A percentile compares a stretch with the other conserved stretches of the same genome.
These are phyloP conservation scores for Glomeris maerens DNA, from an alignment of 1,140 invertebrate genomes.

Conservation along the genomic window DNA sequence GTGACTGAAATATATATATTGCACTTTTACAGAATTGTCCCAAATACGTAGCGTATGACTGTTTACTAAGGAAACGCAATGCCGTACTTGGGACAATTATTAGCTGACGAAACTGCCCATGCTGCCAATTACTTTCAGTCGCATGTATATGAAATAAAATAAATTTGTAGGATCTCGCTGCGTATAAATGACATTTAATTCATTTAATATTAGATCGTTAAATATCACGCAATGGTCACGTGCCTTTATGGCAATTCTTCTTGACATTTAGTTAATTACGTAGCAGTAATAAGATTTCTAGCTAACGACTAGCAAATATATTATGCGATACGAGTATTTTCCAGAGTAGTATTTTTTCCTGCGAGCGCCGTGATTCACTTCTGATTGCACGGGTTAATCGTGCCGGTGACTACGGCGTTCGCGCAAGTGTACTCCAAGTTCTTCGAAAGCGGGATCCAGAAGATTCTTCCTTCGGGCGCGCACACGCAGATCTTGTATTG, in stretches of 20 bases:
- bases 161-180: too few species aligned
- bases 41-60: too few species aligned
- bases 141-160: too few species aligned
- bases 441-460: constrained; percentile 20
- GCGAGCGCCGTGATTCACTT: background rate
- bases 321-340: background rate
- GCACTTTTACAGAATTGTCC: too few species aligned
- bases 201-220: background rate
- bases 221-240: background rate
- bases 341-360: background rate
- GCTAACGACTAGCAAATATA: background rate
- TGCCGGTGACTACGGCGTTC: constrained; percentile 5
- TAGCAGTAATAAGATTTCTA: background rate
- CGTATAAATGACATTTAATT: too few species aligned
- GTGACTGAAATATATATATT: too few species aligned
- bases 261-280: background rate
- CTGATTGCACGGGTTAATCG: background rate
- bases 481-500: constrained; percentile 25
- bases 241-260: too few species aligned
- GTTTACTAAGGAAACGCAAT: too few species aligned
- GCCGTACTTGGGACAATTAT: too few species aligned
- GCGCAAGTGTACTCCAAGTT: constrained; percentile 19
- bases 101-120: too few species aligned
- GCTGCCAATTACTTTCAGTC: too few species aligned
- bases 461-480: constrained; percentile 21